Evolutionary conservation across 2,888 invertebrate genomes (phyloP), one percentile per base, ranked within the genome.

Genomic region (Eupithecia centaureata): DNA sequence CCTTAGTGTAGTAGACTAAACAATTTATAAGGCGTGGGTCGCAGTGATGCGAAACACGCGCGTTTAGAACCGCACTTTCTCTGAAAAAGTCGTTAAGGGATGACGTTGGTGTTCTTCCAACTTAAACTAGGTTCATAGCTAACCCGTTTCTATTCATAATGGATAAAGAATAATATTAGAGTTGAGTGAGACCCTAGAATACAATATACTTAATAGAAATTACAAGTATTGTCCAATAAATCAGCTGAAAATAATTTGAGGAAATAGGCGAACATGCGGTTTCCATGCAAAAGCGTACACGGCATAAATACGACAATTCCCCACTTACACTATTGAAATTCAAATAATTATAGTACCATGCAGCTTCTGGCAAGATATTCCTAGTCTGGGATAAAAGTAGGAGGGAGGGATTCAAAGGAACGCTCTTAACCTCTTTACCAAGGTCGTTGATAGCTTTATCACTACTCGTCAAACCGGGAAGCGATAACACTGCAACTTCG

Each of bases 321-420:
- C 86, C 82, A 92, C 92, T 92, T 92, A 92, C 92, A 86, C 88
- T 75, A 84, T 91, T 89, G 86, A 92, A 84, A 81, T 91, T 89
- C 86, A 92, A 84, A 81, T 91, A 92, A 79, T 90, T 86, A 92
- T 84, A 92, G 86, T 92, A 92, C 92, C 92, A 92, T 89, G 89
- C 90, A 87, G 87, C 91, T 59, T 90, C 90, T 22, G 90, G 78
- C 28, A 92, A 79, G 33, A 92, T 83, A 54, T 81, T 86, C 65
- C 86, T 82, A 65, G 91, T 91, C 79, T 92, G 92, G 76, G 87
- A 86, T 3, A 92, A 70, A 1, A 92, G 83, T 2, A 89, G 79
- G n/a, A 92, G 79, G 70, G 92, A 90, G 4, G 90, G 88, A 73
- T 80, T 85, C 47, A 91, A 77, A 32, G 92, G 92, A 33, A 92